A percentile compares a stretch with the other conserved stretches of the same genome.
Evolutionary conservation across 1,140 invertebrate species (phyloP).

Genomic region (Marisa cornuarietis): DNA sequence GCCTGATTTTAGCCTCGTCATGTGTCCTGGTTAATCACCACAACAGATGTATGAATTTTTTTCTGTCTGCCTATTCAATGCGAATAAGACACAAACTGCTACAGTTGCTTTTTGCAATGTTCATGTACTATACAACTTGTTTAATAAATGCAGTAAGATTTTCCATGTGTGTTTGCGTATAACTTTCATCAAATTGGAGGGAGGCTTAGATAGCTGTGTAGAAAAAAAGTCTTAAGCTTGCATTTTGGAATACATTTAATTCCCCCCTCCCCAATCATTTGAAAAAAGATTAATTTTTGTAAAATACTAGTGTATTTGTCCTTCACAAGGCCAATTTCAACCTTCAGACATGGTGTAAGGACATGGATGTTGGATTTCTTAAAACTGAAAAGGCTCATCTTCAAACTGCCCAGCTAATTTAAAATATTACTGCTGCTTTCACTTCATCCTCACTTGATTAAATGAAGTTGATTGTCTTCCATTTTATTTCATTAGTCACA

Average conservation of each 20-base stretch:
- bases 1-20: no score
- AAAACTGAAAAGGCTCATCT: no score
- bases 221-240: neutral
- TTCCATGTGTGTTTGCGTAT: neutral
- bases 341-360: neutral
- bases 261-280: neutral
- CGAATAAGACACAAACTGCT: slow-evolving; percentile 3
- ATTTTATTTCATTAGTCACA: no score
- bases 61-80: no score
- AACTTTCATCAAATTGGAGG: neutral
- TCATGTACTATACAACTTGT: slow-evolving; percentile 7
- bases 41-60: no score
- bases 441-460: no score
- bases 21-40: no score
- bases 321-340: neutral
- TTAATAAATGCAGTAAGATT: slow-evolving; percentile 13
- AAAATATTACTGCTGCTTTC: no score
- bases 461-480: no score
- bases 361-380: no score
- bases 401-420: no score
- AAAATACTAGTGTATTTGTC: neutral
- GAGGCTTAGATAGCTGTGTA: neutral
- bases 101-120: slow-evolving; percentile 7
- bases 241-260: neutral
- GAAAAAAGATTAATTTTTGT: neutral